phyloP scores from a whole-genome alignment of 2,888 invertebrate genomes.

The Agonum fuliginosum region DNA sequence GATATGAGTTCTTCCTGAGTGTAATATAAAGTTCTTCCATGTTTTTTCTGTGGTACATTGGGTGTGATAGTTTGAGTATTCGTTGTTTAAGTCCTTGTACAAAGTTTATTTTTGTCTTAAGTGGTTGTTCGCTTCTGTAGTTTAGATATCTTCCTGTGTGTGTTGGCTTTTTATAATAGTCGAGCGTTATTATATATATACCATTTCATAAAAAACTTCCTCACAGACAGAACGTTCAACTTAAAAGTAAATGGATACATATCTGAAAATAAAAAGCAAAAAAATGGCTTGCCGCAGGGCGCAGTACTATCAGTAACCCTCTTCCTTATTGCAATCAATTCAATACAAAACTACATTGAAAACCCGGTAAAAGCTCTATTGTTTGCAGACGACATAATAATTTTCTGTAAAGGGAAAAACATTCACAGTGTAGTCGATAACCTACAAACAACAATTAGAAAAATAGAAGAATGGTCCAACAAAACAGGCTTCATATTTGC shows the following conservation, averaged over 20 bases:
- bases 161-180: too few relatives aligned
- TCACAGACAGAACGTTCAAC: not conserved
- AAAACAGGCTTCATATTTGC: not conserved
- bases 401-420: not conserved
- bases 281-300: not conserved
- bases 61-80: too few relatives aligned
- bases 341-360: not conserved
- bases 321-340: not conserved
- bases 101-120: too few relatives aligned
- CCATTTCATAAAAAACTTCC: not conserved
- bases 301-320: not conserved
- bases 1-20: too few relatives aligned
- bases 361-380: not conserved
- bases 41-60: too few relatives aligned
- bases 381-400: not conserved
- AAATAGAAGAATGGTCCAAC: not conserved
- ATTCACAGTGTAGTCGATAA: not conserved
- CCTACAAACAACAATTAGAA: not conserved
- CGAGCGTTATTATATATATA: too few relatives aligned
- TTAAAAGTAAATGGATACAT: not conserved
- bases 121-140: too few relatives aligned
- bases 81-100: too few relatives aligned
- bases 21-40: too few relatives aligned
- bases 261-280: not conserved
- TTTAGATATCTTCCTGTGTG: too few relatives aligned